These are phyloP conservation scores for Sebastes hubbsi DNA, from an alignment of 2,797 vertebrate species.

Conservation along the genomic window DNA sequence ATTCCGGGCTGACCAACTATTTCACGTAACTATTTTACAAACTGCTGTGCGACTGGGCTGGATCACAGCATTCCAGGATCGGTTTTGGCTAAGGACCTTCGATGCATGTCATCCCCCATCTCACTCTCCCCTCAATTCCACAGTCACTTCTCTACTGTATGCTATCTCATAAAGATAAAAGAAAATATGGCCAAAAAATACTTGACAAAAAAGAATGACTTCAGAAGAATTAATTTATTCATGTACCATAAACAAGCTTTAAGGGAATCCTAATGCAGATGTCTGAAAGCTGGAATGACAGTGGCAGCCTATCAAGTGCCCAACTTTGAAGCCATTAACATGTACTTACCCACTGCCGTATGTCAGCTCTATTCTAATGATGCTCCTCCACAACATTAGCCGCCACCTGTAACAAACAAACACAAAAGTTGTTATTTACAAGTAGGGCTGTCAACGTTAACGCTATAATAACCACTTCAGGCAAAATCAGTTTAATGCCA, in stretches of 20 bases:
- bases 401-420: constrained; percentile 27
- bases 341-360: constrained; percentile 4
- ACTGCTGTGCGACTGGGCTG: no score
- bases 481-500: no score
- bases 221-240: not conserved
- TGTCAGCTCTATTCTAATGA: not conserved
- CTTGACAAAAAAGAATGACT: not conserved
- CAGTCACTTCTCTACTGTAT: not conserved
- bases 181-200: not conserved
- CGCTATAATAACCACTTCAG: no score
- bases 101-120: not conserved
- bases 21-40: no score
- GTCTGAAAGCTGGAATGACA: not conserved
- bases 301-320: not conserved
- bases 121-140: not conserved
- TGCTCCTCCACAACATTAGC: not conserved
- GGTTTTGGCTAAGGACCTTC: no score
- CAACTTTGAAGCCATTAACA: not conserved
- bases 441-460: no score
- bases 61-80: no score
- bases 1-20: no score
- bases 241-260: not conserved
- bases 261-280: not conserved
- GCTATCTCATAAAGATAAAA: not conserved
- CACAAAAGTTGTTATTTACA: not conserved